These are phyloP conservation scores for Luperina testacea DNA, from an alignment of 2,888 invertebrate species.

Conservation along the genomic window DNA sequence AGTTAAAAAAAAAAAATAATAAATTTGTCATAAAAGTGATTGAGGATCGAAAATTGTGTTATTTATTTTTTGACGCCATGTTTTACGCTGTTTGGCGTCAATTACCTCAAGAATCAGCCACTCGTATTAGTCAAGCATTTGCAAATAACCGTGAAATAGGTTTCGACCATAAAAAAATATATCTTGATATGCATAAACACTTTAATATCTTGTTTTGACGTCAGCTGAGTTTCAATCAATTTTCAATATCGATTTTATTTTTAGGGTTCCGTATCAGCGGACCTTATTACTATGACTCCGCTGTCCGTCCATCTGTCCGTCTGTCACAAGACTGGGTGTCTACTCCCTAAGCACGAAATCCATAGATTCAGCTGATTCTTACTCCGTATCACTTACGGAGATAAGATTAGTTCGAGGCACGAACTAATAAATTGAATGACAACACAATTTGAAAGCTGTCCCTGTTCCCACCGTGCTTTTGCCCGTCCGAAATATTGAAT, in stretches of 20 bases:
- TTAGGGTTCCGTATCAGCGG: not conserved
- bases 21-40: not conserved
- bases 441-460: too few relatives aligned
- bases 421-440: too few relatives aligned
- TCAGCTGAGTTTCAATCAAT: not conserved
- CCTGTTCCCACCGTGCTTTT: too few relatives aligned
- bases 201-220: conserved; percentile 17
- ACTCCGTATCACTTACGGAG: not conserved
- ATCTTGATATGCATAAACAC: conserved; percentile 16
- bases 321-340: not conserved
- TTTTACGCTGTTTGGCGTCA: conserved; percentile 6
- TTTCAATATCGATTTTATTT: not conserved
- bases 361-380: not conserved
- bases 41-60: conserved; percentile 1
- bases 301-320: not conserved
- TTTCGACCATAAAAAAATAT: conserved; percentile 9
- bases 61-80: not conserved
- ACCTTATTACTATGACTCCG: not conserved
- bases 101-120: conserved; percentile 4
- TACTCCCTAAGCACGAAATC: not conserved
- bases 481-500: too few relatives aligned
- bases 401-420: too few relatives aligned
- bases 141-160: conserved; percentile 32
- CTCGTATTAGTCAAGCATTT: conserved; percentile 28
- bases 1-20: too few relatives aligned